A percentile compares a stretch with the other conserved stretches of the same genome.
Evolutionary conservation across 2,888 invertebrate species (phyloP).

Genomic region (Ferdinandea cuprea): DNA sequence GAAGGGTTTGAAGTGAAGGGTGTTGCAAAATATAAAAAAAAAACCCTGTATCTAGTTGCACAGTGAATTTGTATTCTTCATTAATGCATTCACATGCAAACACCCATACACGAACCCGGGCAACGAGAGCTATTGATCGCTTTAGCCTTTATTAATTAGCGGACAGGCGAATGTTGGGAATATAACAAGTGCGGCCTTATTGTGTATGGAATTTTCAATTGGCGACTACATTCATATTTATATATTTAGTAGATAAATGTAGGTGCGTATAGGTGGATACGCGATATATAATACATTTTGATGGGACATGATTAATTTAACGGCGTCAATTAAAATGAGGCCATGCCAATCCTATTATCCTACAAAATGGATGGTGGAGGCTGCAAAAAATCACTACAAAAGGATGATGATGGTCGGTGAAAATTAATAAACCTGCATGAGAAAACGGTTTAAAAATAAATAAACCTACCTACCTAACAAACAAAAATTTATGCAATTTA

Average conservation of each 20-base stretch:
- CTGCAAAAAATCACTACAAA: constrained; percentile 3
- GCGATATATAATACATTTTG: constrained; percentile 66
- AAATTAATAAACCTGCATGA: not conserved
- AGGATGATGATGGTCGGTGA: constrained; percentile 44
- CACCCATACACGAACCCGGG: not conserved
- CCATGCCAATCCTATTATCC: constrained; percentile 69
- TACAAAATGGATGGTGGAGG: constrained; percentile 43
- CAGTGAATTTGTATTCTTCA: constrained; percentile 36
- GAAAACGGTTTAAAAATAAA: not conserved
- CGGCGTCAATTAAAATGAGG: constrained; percentile 70
- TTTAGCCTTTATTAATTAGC: constrained; percentile 73
- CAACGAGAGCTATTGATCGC: constrained; percentile 59
- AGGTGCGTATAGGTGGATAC: too few relatives aligned
- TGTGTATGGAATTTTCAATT: constrained; percentile 27
- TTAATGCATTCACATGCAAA: constrained; percentile 44
- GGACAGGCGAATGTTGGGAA: constrained; percentile 63
- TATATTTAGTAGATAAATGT: too few relatives aligned
- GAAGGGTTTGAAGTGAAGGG: not conserved
- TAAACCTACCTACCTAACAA: too few relatives aligned
- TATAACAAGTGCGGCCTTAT: constrained; percentile 54
- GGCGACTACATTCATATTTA: too few relatives aligned
- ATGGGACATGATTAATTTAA: constrained; percentile 72
- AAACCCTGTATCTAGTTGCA: constrained; percentile 47
- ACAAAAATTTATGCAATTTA: too few relatives aligned
- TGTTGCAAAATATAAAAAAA: constrained; percentile 9